Evolutionary conservation across 2,797 vertebrate genomes (phyloP).

Genomic region (Bradypus variegatus): DNA sequence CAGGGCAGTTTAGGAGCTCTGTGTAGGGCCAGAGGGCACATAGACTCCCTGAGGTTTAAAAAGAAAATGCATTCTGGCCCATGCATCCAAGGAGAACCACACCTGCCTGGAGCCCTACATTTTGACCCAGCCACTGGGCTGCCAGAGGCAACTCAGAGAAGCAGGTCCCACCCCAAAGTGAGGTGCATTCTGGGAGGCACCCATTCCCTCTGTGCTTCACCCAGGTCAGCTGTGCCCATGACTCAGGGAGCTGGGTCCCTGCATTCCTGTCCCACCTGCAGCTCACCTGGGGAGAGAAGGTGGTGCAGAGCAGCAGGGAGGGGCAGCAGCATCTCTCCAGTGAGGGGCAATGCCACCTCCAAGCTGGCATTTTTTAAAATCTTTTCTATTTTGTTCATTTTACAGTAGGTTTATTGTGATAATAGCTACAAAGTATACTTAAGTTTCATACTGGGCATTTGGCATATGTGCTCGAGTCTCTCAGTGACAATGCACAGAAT

Average conservation of each 20-base stretch:
- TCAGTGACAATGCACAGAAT: not conserved
- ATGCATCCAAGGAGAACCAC: not conserved
- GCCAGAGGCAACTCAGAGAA: not conserved
- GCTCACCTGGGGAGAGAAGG: not conserved
- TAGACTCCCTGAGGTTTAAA: not conserved
- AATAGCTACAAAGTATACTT: not conserved
- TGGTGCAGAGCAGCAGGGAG: not conserved
- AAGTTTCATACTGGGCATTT: rapidly evolving
- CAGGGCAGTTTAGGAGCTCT: not conserved
- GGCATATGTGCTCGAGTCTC: too few species aligned
- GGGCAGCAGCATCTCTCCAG: not conserved
- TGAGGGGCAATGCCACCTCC: not conserved
- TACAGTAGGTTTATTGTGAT: rapidly evolving
- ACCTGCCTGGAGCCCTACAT: not conserved
- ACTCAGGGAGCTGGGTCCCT: not conserved
- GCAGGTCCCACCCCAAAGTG: not conserved
- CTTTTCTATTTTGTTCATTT: too few species aligned
- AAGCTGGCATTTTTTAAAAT: too few species aligned
- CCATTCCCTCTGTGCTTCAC: not conserved
- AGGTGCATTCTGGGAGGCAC: not conserved
- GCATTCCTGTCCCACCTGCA: not conserved
- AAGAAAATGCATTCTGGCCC: not conserved
- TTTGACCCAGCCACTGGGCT: not conserved
- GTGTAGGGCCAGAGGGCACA: not conserved
- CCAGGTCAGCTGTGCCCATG: not conserved